Conservation (phyloP, 2,113 vertebrate genomes). For the Sakesphorus luctuosus region DNA sequence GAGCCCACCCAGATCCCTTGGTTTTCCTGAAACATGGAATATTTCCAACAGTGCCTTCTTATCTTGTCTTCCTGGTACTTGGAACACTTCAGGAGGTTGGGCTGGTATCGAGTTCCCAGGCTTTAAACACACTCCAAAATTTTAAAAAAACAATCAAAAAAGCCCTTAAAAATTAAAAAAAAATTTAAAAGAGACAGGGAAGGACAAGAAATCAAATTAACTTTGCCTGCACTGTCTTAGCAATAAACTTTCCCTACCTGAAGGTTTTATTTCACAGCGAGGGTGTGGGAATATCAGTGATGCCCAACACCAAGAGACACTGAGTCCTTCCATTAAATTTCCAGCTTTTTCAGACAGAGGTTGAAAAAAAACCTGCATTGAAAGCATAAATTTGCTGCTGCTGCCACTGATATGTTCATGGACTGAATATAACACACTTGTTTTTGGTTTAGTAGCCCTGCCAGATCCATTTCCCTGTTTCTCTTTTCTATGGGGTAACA, state of each 20-base stretch:
- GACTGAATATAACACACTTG: background rate
- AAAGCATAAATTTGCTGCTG: background rate
- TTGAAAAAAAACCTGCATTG: background rate
- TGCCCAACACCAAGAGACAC: background rate
- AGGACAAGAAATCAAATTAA: background rate
- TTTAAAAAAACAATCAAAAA: background rate
- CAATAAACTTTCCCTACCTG: background rate
- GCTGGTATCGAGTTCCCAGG: background rate
- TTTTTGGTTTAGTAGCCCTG: background rate
- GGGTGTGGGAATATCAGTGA: background rate
- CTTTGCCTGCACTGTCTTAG: background rate
- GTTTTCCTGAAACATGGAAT: background rate
- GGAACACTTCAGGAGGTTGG: background rate
- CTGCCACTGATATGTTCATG: background rate
- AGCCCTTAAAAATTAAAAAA: background rate
- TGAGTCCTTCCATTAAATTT: background rate
- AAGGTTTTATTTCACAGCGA: background rate
- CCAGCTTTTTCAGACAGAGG: conserved; percentile 5
- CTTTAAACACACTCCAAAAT: background rate
- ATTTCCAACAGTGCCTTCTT: background rate
- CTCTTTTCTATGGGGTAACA: background rate
- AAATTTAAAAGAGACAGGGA: background rate
- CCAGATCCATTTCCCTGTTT: background rate
- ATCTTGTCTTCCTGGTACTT: background rate
- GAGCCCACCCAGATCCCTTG: background rate